Percentiles rank a stretch among this genome's conserved stretches.
phyloP scores from a whole-genome alignment of 2,797 vertebrate species.

The Echeneis naucrates region DNA sequence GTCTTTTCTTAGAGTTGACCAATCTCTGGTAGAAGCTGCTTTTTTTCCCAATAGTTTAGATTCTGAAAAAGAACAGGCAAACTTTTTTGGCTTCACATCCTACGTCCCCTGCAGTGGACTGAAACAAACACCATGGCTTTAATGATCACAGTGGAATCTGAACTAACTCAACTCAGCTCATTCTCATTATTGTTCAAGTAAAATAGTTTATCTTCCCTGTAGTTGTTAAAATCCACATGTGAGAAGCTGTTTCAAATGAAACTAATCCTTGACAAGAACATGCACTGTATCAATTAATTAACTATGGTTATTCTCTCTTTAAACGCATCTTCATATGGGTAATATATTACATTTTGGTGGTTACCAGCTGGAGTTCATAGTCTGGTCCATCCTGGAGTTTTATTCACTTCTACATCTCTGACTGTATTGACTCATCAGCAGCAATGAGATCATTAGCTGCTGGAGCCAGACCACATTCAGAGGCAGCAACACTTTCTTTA shows the following conservation, averaged over 20 bases:
- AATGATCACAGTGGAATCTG: background rate
- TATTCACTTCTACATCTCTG: conserved; percentile 54
- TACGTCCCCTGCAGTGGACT: background rate
- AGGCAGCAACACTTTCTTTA: conserved; percentile 72
- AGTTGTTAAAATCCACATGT: background rate
- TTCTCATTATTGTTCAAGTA: background rate
- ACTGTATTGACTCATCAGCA: conserved; percentile 72
- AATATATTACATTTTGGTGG: background rate
- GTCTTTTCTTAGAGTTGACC: conserved; percentile 18
- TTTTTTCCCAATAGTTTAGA: conserved; percentile 14
- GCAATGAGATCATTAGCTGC: conserved; percentile 75
- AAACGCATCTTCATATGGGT: background rate
- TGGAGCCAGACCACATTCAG: conserved; percentile 70
- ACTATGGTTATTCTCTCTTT: background rate
- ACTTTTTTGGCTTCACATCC: conserved; percentile 7
- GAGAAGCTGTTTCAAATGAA: background rate
- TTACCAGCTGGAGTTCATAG: conserved; percentile 32
- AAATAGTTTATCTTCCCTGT: background rate
- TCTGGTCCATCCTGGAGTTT: conserved; percentile 40
- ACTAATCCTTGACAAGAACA: background rate
- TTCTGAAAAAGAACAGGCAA: background rate
- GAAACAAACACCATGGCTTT: background rate
- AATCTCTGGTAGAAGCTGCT: background rate
- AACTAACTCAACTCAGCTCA: background rate
- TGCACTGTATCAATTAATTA: background rate